Evolutionary conservation across 2,797 vertebrate genomes (phyloP).

Genomic region (Chiloscyllium punctatum): DNA sequence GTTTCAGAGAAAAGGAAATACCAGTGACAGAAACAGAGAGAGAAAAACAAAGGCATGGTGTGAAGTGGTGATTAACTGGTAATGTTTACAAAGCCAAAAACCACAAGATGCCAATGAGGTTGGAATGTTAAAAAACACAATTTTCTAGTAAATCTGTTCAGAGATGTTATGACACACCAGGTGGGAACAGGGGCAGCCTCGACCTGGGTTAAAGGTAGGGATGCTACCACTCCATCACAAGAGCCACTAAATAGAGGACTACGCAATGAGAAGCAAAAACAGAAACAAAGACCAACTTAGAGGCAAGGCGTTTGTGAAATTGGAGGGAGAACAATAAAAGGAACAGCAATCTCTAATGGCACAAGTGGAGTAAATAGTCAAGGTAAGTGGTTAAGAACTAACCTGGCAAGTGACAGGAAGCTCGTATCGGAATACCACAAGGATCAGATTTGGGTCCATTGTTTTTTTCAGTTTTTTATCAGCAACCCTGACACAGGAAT

Average conservation of each 20-base stretch:
- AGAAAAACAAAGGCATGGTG: neutral
- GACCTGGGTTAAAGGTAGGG: too few species aligned
- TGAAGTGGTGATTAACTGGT: neutral
- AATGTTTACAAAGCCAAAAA: neutral
- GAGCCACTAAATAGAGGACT: neutral
- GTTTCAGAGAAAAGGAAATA: neutral
- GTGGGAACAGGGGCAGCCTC: too few species aligned
- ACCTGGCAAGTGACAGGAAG: neutral
- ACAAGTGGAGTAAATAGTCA: neutral
- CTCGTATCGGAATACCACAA: neutral
- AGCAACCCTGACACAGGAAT: neutral
- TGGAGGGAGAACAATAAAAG: neutral
- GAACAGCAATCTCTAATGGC: neutral
- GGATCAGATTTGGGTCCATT: neutral
- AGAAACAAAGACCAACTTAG: neutral
- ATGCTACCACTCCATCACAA: too few species aligned
- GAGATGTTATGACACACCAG: too few species aligned
- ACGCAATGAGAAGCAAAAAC: too few species aligned
- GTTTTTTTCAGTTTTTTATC: neutral
- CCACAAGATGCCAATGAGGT: neutral
- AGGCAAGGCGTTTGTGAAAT: neutral
- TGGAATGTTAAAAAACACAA: neutral
- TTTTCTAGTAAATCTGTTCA: too few species aligned
- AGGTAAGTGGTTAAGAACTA: neutral
- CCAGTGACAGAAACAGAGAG: neutral